Evolutionary conservation across 2,888 invertebrate genomes (phyloP).

Genomic region (Sipha maydis): DNA sequence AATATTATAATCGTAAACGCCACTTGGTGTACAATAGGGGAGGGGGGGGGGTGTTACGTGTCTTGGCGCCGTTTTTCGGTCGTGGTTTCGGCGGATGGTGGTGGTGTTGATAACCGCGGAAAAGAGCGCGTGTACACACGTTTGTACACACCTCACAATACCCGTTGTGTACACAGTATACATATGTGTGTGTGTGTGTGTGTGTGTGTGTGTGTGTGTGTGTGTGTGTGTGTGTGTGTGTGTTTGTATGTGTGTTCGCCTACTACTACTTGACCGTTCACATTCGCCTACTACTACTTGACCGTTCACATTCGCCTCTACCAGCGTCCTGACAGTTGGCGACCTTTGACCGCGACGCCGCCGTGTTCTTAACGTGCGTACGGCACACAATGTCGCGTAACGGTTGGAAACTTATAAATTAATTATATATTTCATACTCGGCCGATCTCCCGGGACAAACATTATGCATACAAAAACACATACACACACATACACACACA

Average conservation of each 20-base stretch:
- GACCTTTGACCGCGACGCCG: conserved; percentile 27
- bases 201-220: too few species aligned
- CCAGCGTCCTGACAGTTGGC: neutral
- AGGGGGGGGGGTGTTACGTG: neutral
- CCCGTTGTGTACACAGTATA: neutral
- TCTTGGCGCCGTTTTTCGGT: neutral
- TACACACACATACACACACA: too few species aligned
- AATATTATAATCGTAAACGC: too few species aligned
- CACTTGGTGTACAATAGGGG: neutral
- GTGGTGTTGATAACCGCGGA: neutral
- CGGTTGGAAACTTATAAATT: conserved; percentile 7
- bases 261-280: neutral
- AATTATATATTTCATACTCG: neutral
- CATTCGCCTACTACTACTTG: neutral
- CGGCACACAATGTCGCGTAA: conserved; percentile 1
- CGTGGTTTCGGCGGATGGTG: neutral
- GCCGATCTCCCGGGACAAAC: neutral
- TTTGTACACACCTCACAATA: neutral
- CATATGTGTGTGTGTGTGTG: too few species aligned
- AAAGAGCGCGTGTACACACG: neutral
- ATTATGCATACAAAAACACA: neutral
- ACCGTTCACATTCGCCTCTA: neutral
- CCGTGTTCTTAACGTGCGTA: neutral
- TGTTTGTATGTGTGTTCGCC: neutral
- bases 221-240: too few species aligned